Evolutionary conservation across 2,888 invertebrate species (phyloP), one percentile per base, ranked within the genome.

Genomic region (Mythimna lalbum): DNA sequence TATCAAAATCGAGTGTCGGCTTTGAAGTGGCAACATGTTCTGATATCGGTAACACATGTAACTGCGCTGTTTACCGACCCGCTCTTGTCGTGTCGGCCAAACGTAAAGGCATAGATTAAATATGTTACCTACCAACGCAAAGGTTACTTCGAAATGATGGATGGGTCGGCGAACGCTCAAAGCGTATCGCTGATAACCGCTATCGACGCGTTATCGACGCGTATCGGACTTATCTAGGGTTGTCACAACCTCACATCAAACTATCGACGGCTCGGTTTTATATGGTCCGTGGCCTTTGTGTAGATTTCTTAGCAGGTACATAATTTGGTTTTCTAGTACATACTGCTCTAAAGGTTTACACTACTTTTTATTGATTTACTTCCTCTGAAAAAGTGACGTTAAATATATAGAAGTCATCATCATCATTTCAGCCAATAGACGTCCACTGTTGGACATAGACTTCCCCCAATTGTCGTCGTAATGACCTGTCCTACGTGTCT

Each of bases 121-220:
- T 79, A 86, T 84, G 82, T 87, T 87, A 88, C 87, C 88, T 88
- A 87, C 88, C 82, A 86, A 86, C 87, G 89, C 79, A 86, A 87
- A 88, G 88, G 88, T 85, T 88, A 82, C 87, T 85, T 82, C 79
- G 87, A 84, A 87, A 90, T 96, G 95, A 95, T 95, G 93, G 95
- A 96, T 95, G 93, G 91, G 93, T 90, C 95, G 95, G 95, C 94
- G 91, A 87, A 87, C 89, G 87, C 91, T 93, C 95, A 95, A 95
- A 95, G 95, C 94, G 90, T 92, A 90, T 91, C 91, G 89, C 70
- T 87, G 95, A 94, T 94, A 94, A 90, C 89, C 77, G 86, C 84
- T 94, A 94, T 92, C 93, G 88, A 85, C 69, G 79, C 83, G 84
- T 81, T 92, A 93, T 93, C 93, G 91, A 83, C 87, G 85, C 84